Evolutionary conservation across 2,797 vertebrate species (phyloP), one percentile per base, ranked within the genome.

Genomic region (Anomalospiza imberbis): DNA sequence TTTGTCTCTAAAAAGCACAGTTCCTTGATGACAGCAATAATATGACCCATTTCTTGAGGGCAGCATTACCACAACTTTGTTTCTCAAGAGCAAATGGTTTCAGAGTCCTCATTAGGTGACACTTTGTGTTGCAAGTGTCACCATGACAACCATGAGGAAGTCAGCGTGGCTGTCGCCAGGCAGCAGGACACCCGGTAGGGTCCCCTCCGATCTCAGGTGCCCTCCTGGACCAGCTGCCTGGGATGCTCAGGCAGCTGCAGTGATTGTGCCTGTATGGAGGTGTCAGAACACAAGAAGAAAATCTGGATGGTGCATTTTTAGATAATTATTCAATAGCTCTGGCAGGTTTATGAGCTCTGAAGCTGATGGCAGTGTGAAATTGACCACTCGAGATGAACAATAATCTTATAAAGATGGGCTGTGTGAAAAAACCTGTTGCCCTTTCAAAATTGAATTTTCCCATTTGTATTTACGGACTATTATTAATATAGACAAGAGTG

Each of bases 91-190:
- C 32, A 88, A 73, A 79, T 62, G 29, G 24, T 79, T 95, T 82
- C 13, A 4, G 51, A 77, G 73, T 34, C 53, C 61, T 92, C 55
- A 76, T 53, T 70, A 7, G 25, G 40, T 68, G 85, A 28, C 31
- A 86, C 34, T 79, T 62, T 2, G 5, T 12, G 17, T 36, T 17
- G 72, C 25, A 70, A 77, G 34, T 84, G 79, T 94, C 92, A 83
- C 94, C 66, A 80, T 72, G 75, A 75, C 85, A 96, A 95, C 91
- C 79, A 40, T 2, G 3, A 60, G 62, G 67, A 92, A 77, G 87
- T 81, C 94, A 93, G 32, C 0, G 0, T 73, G 92, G 77, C 79
- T 5, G 25, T 96, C 60, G 8, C 93, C 76, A 91, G 76, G 92
- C 48, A 88, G 85, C 11, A 0, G 47, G 70, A 86, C 71, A 63